These are phyloP conservation scores for Pampus argenteus DNA, from an alignment of 2,797 vertebrate species.

Conservation along the genomic window DNA sequence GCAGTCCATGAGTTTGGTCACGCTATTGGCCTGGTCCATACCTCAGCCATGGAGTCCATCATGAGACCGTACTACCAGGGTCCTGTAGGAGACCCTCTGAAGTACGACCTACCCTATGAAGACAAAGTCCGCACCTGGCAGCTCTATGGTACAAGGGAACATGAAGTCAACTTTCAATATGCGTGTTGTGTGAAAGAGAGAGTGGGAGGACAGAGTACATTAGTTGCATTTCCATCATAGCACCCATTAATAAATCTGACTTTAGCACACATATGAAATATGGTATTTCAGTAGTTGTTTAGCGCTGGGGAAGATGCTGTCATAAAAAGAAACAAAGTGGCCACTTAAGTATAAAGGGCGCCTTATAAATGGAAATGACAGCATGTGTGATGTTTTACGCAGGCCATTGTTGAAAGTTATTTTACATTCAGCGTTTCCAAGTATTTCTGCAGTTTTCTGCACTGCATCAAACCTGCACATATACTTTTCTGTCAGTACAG, in stretches of 20 bases:
- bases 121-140: slow-evolving; percentile 98
- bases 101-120: slow-evolving; percentile 93
- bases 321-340: slow-evolving; percentile 1
- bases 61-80: slow-evolving; percentile 99
- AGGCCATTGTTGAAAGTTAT: not conserved
- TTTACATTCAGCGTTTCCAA: not conserved
- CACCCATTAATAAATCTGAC: slow-evolving; percentile 24
- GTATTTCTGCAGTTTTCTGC: slow-evolving; percentile 7
- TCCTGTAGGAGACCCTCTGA: slow-evolving; percentile 95
- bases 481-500: not conserved
- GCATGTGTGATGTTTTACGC: slow-evolving; percentile 7
- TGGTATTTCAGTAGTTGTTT: slow-evolving; percentile 29
- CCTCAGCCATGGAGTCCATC: slow-evolving; percentile 92
- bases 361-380: slow-evolving; percentile 2
- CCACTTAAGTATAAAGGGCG: slow-evolving; percentile 4
- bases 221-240: slow-evolving; percentile 17
- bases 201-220: not conserved
- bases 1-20: slow-evolving; percentile 98
- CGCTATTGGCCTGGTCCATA: slow-evolving; percentile 94
- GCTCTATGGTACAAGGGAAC: slow-evolving; percentile 88
- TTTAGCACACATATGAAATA: not conserved
- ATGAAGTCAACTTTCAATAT: not conserved
- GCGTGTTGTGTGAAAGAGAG: not conserved
- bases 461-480: not conserved
- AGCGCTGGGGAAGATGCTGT: not conserved